These are phyloP conservation scores for Tricholauxania praeusta DNA, from an alignment of 2,888 invertebrate species.

Conservation along the genomic window DNA sequence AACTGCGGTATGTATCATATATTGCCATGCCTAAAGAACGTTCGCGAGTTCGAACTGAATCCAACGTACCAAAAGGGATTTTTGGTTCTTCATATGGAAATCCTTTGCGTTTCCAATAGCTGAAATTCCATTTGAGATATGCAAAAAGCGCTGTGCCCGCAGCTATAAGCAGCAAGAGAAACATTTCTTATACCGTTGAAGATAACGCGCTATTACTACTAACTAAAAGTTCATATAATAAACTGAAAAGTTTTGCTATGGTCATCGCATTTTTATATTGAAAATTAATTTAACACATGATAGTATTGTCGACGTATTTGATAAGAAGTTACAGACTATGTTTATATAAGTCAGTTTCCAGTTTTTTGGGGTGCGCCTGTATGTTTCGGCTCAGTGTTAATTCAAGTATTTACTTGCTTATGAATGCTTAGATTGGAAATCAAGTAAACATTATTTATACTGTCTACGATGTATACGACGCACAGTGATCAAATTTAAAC, in stretches of 20 bases:
- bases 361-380: too few relatives aligned
- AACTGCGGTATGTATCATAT: constrained; percentile 71
- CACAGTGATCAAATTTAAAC: too few relatives aligned
- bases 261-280: neutral
- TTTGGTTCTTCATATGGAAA: constrained; percentile 71
- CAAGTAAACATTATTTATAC: too few relatives aligned
- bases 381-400: too few relatives aligned
- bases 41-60: constrained; percentile 71
- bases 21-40: constrained; percentile 75
- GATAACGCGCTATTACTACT: too few relatives aligned
- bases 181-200: constrained; percentile 38
- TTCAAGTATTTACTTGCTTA: too few relatives aligned
- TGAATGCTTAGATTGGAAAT: too few relatives aligned
- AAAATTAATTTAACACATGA: neutral
- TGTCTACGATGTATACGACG: too few relatives aligned
- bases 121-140: constrained; percentile 57
- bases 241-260: neutral
- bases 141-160: constrained; percentile 46
- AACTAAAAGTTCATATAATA: neutral
- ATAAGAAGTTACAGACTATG: too few relatives aligned
- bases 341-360: too few relatives aligned
- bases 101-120: constrained; percentile 72
- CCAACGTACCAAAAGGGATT: constrained; percentile 76
- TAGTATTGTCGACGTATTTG: too few relatives aligned
- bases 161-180: constrained; percentile 44